Conservation (phyloP, 2,113 vertebrate species). For the Vidua macroura region DNA sequence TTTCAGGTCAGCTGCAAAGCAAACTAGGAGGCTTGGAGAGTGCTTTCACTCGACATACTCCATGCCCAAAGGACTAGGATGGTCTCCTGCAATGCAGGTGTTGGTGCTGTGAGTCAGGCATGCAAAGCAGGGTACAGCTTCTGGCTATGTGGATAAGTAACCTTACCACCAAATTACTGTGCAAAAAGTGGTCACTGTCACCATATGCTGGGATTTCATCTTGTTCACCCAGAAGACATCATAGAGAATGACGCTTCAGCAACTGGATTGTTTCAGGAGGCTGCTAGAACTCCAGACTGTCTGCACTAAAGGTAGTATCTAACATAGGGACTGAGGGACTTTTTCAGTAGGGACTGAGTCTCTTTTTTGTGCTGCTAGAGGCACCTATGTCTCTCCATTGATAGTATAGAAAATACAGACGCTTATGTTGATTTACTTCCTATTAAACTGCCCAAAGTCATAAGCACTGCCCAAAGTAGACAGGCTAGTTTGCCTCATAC, state of each 20-base stretch:
- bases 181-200: neutral
- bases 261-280: neutral
- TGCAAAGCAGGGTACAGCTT: neutral
- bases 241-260: neutral
- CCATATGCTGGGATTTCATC: neutral
- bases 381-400: neutral
- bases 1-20: neutral
- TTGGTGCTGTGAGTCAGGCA: neutral
- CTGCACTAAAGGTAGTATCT: neutral
- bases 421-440: neutral
- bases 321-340: neutral
- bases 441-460: neutral
- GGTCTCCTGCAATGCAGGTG: neutral
- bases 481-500: neutral
- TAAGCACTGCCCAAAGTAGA: neutral
- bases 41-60: neutral
- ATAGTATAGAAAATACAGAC: neutral
- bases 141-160: neutral
- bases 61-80: neutral
- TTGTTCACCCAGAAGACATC: neutral
- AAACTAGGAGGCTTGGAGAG: neutral
- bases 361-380: neutral
- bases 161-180: neutral
- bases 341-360: accelerated
- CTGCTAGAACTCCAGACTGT: neutral